phyloP scores from a whole-genome alignment of 92 coral and sea anemone species.

The Ricordea florida region DNA sequence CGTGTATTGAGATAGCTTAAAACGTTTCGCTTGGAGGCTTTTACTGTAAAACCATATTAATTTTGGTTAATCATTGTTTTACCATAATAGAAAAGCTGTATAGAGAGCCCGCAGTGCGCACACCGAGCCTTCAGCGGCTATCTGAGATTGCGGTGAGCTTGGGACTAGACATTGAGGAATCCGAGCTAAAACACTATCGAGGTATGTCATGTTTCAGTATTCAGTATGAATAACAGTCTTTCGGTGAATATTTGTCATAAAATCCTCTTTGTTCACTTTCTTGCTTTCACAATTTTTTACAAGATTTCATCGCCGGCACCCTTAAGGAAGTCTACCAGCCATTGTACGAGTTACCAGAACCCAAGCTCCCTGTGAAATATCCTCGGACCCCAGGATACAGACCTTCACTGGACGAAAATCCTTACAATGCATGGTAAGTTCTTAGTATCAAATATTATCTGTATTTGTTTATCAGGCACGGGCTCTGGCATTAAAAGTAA shows the following conservation, averaged over 20 bases:
- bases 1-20: too few species aligned
- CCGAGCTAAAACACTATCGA: conserved; percentile 58
- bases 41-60: too few species aligned
- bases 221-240: too few species aligned
- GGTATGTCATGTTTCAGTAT: conserved; percentile 13
- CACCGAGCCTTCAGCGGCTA: conserved; percentile 66
- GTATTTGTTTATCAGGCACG: conserved; percentile 58
- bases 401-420: conserved; percentile 68
- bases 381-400: conserved; percentile 81
- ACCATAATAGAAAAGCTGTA: conserved; percentile 40
- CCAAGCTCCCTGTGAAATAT: conserved; percentile 83
- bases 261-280: too few species aligned
- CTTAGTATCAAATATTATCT: neutral
- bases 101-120: conserved; percentile 74
- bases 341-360: conserved; percentile 68
- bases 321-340: conserved; percentile 51
- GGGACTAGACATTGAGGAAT: conserved; percentile 55
- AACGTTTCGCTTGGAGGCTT: too few species aligned
- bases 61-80: neutral
- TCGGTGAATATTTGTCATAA: too few species aligned
- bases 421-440: conserved; percentile 81
- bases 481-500: conserved; percentile 71
- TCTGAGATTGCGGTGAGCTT: conserved; percentile 60
- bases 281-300: too few species aligned
- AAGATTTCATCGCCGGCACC: conserved; percentile 33